Evolutionary conservation across 2,797 vertebrate species (phyloP).

Genomic region (Eurystomus glaucurus): DNA sequence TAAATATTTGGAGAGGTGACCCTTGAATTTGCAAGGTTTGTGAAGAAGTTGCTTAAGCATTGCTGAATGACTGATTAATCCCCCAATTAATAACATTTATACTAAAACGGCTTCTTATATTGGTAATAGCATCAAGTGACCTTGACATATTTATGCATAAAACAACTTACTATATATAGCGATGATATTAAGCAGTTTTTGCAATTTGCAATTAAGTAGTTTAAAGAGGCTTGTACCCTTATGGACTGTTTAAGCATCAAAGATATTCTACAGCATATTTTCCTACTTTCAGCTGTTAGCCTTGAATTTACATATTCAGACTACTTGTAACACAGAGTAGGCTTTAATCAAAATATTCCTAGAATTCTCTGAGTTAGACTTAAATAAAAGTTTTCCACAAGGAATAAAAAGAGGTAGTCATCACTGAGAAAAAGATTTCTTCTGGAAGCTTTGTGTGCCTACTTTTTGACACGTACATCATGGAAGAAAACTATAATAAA

Average conservation of each 20-base stretch:
- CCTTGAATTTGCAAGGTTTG: background rate
- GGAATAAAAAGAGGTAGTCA: background rate
- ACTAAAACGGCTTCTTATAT: constrained; percentile 34
- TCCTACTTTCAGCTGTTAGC: background rate
- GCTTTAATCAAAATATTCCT: background rate
- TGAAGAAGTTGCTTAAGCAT: constrained; percentile 32
- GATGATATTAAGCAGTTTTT: constrained; percentile 30
- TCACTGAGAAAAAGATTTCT: background rate
- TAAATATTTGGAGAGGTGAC: constrained; percentile 3
- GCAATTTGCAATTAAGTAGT: constrained; percentile 42
- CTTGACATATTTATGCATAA: constrained; percentile 57
- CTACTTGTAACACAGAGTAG: background rate
- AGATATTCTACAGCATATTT: background rate
- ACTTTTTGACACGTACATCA: background rate
- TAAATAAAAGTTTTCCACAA: no score
- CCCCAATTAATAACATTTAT: constrained; percentile 41
- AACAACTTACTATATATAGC: constrained; percentile 27
- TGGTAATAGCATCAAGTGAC: constrained; percentile 26
- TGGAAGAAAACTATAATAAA: background rate
- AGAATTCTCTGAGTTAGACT: background rate
- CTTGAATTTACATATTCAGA: background rate
- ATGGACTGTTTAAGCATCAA: constrained; percentile 5
- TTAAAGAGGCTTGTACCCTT: constrained; percentile 18
- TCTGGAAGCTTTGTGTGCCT: background rate
- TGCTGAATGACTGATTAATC: constrained; percentile 54